Conservation (phyloP, 2,888 invertebrate genomes). For the Pterobdella sp. region DNA sequence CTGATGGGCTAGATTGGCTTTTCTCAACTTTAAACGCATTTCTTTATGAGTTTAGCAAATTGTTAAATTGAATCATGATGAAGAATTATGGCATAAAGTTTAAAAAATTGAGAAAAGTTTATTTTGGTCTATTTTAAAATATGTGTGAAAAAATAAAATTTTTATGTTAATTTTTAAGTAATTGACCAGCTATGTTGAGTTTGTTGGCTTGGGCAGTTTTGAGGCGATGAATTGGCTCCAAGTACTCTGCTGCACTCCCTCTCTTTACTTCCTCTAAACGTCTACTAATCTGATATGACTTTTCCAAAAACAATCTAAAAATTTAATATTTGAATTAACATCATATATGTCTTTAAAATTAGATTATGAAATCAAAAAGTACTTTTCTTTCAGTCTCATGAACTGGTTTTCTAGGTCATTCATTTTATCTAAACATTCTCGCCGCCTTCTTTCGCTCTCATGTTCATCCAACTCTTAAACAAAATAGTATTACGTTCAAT, state of each 20-base stretch:
- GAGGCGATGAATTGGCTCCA: conserved; percentile 18
- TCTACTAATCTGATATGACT: conserved; percentile 11
- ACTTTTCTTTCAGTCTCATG: conserved; percentile 20
- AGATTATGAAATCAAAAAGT: background rate
- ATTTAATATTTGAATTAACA: background rate
- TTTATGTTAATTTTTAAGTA: background rate
- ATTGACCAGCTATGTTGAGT: conserved; percentile 12
- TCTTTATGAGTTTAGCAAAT: conserved; percentile 1
- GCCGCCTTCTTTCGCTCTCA: conserved; percentile 11
- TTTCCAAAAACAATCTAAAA: conserved; percentile 13
- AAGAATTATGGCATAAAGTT: background rate
- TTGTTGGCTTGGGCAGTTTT: conserved; percentile 9
- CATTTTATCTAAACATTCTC: conserved; percentile 13
- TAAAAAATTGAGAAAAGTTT: background rate
- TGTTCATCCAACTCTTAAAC: conserved; percentile 17
- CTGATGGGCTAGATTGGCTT: conserved; percentile 12
- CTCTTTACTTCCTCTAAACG: conserved; percentile 18
- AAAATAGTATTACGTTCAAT: background rate
- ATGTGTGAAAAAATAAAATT: background rate
- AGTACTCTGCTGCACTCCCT: conserved; percentile 19
- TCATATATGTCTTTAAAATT: background rate
- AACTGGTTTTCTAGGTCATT: conserved; percentile 22
- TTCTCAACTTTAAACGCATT: conserved; percentile 8
- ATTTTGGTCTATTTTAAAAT: no score
- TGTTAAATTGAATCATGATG: background rate